A percentile compares a stretch with the other conserved stretches of the same genome.
phyloP scores from a whole-genome alignment of 2,797 vertebrate species.

The Lithobates sylvaticus region DNA sequence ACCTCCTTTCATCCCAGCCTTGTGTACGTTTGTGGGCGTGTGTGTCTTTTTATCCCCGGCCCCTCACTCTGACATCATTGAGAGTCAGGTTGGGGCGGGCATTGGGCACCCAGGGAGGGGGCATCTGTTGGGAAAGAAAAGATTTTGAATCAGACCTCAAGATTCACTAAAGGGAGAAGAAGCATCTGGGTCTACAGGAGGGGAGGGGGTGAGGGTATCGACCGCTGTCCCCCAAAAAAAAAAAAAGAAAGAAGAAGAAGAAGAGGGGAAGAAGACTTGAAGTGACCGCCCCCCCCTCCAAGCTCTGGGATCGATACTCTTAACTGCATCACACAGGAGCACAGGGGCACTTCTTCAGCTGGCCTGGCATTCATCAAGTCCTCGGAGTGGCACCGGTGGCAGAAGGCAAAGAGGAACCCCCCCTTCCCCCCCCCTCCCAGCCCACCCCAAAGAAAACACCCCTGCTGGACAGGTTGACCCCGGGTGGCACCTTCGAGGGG shows the following conservation, averaged over 20 bases:
- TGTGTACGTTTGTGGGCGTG: constrained; percentile 69
- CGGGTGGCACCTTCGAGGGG: neutral
- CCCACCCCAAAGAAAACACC: no score
- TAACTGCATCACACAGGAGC: neutral
- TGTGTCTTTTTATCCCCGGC: constrained; percentile 40
- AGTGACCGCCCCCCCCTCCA: neutral
- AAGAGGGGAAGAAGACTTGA: neutral
- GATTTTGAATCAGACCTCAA: constrained; percentile 45
- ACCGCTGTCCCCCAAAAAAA: neutral
- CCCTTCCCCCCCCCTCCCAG: neutral
- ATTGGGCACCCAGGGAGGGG: constrained; percentile 36
- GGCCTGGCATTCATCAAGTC: constrained; percentile 15
- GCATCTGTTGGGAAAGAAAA: constrained; percentile 61
- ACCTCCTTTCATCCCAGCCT: constrained; percentile 28
- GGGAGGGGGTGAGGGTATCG: neutral
- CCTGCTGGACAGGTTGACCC: neutral
- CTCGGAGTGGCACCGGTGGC: neutral
- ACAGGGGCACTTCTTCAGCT: constrained; percentile 4
- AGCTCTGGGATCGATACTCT: constrained; percentile 19
- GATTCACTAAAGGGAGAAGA: constrained; percentile 44
- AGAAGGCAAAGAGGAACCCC: neutral
- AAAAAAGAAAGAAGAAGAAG: neutral
- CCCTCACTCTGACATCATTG: constrained; percentile 57
- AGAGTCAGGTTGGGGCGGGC: constrained; percentile 35
- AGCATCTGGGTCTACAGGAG: constrained; percentile 6